Conservation (phyloP, 2,797 vertebrate species). For the Hozukius guyotensis region DNA sequence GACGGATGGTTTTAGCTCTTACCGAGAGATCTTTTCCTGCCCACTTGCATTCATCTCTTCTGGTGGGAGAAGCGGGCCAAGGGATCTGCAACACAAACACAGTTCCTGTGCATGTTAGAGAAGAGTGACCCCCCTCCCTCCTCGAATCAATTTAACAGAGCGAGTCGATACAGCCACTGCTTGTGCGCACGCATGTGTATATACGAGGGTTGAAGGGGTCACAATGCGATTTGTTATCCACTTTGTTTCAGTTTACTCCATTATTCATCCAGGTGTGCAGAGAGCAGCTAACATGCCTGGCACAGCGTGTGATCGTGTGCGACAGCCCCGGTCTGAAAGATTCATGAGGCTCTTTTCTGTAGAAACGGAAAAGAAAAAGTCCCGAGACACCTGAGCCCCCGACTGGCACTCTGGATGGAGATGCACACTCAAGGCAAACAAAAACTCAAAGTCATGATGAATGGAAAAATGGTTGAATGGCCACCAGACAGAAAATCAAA, state of each 20-base stretch:
- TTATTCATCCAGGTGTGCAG: constrained; percentile 85
- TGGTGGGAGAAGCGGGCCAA: constrained; percentile 92
- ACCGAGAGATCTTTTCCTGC: constrained; percentile 97
- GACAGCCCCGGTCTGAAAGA: constrained; percentile 81
- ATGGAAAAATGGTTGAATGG: constrained; percentile 1
- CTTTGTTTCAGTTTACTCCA: constrained; percentile 83
- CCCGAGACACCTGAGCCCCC: constrained; percentile 59
- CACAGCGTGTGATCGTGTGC: constrained; percentile 73
- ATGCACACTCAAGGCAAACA: constrained; percentile 28
- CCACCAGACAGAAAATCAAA: constrained; percentile 9
- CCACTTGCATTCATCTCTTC: constrained; percentile 98
- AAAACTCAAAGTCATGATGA: neutral
- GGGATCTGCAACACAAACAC: constrained; percentile 87
- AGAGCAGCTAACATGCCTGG: constrained; percentile 76
- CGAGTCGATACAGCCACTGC: constrained; percentile 21
- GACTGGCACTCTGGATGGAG: constrained; percentile 45
- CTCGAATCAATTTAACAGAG: constrained; percentile 18
- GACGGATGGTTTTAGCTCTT: constrained; percentile 70
- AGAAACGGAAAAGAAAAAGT: constrained; percentile 72
- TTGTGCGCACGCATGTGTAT: constrained; percentile 44
- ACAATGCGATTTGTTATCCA: constrained; percentile 77
- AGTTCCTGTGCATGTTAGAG: constrained; percentile 24
- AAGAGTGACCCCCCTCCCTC: neutral
- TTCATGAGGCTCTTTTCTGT: constrained; percentile 77
- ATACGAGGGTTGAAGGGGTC: constrained; percentile 56